Evolutionary conservation across 2,888 invertebrate genomes (phyloP).

Genomic region (Tachystola acroxantha): DNA sequence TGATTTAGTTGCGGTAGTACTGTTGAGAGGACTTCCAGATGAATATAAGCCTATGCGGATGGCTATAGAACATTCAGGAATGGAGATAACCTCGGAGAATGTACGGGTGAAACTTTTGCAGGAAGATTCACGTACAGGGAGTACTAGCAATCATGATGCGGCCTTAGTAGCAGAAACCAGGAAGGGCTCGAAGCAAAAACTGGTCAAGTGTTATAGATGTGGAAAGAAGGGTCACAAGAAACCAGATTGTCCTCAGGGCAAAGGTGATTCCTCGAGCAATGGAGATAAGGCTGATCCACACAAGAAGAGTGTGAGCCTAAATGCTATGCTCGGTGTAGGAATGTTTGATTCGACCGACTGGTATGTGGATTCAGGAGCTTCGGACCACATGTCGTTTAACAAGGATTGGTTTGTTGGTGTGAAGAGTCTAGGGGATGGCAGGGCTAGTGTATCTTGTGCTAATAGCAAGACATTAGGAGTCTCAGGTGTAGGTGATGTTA

Average conservation of each 20-base stretch:
- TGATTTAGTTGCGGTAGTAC: too few relatives aligned
- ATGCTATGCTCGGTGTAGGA: too few relatives aligned
- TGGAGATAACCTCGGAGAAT: too few relatives aligned
- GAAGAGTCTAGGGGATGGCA: conserved; percentile 2
- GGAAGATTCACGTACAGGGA: too few relatives aligned
- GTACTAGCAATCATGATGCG: too few relatives aligned
- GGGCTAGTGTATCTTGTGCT: conserved; percentile 15
- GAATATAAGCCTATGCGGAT: too few relatives aligned
- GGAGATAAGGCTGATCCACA: conserved; percentile 6
- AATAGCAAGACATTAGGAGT: conserved; percentile 13
- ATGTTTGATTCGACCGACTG: conserved; percentile 11
- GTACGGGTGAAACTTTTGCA: too few relatives aligned
- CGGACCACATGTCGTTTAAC: conserved; percentile 11
- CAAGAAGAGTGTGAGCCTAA: conserved; percentile 14
- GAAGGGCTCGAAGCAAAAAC: neutral
- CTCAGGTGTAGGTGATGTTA: conserved; percentile 14
- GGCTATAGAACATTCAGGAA: too few relatives aligned
- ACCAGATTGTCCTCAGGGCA: conserved; percentile 6
- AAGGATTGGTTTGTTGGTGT: conserved; percentile 6
- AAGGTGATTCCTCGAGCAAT: neutral
- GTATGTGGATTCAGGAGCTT: conserved; percentile 15
- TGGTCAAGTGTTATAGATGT: conserved; percentile 13
- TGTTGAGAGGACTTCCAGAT: too few relatives aligned
- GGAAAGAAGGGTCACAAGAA: conserved; percentile 13
- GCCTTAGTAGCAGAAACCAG: too few relatives aligned